These are phyloP conservation scores for Neuroterus valhalla DNA, from an alignment of 1,140 invertebrate species.

Conservation along the genomic window DNA sequence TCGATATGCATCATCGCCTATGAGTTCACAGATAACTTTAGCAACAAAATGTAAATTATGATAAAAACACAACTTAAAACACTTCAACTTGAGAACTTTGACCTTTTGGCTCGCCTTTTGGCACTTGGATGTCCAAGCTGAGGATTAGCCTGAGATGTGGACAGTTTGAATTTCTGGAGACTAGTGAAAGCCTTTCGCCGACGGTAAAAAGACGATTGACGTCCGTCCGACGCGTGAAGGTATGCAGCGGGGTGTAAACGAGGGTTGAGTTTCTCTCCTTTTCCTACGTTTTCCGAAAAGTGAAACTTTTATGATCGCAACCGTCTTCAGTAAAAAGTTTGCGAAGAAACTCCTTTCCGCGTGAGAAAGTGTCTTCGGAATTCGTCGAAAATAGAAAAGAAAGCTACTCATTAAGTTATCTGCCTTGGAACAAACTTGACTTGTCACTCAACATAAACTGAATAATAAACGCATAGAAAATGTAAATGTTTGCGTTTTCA, in stretches of 20 bases:
- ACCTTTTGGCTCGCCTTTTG: neutral
- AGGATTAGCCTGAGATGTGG: neutral
- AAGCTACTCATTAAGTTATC: neutral
- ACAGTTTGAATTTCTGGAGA: slow-evolving; percentile 30
- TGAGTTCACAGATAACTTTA: too few relatives aligned
- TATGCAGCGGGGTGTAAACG: slow-evolving; percentile 37
- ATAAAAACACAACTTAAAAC: neutral
- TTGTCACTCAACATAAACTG: neutral
- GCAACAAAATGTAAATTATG: neutral
- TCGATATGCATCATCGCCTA: too few relatives aligned
- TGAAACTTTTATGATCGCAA: slow-evolving; percentile 64
- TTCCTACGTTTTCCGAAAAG: slow-evolving; percentile 55
- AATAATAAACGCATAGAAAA: too few relatives aligned
- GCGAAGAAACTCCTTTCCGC: neutral
- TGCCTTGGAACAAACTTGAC: neutral
- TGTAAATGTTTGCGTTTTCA: too few relatives aligned
- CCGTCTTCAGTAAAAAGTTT: slow-evolving; percentile 10
- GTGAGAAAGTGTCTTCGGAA: neutral
- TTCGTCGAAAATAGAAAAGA: neutral
- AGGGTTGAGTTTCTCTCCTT: neutral
- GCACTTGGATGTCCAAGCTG: neutral
- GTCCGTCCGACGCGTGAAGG: slow-evolving; percentile 34
- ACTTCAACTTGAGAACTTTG: neutral
- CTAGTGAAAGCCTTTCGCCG: slow-evolving; percentile 55
- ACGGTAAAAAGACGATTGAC: slow-evolving; percentile 48